These are phyloP conservation scores for Endotricha flammealis DNA, from an alignment of 2,888 invertebrate species.

Conservation along the genomic window DNA sequence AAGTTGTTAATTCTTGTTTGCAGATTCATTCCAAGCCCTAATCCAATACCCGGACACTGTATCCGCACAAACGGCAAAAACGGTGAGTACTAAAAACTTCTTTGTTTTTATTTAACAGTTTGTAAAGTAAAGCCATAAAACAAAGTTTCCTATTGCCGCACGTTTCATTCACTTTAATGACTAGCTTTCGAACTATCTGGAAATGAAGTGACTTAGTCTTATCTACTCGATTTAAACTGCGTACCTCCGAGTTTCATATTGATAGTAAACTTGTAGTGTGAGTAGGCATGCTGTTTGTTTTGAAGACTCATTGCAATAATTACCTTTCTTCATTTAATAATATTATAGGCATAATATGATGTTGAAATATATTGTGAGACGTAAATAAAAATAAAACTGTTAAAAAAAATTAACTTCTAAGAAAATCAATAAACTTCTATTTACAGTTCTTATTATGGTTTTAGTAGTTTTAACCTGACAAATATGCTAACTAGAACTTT, in stretches of 20 bases:
- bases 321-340: background rate
- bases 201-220: conserved; percentile 52
- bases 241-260: conserved; percentile 31
- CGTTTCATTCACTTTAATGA: conserved; percentile 72
- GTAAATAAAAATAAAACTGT: no score
- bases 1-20: no score
- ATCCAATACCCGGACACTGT: conserved; percentile 99
- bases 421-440: no score
- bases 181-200: conserved; percentile 59
- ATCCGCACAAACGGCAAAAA: conserved; percentile 97
- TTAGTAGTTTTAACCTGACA: no score
- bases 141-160: conserved; percentile 65
- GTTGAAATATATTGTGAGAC: no score
- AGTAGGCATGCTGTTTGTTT: conserved; percentile 4
- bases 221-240: conserved; percentile 35
- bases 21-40: conserved; percentile 98
- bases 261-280: conserved; percentile 18
- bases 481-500: no score
- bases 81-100: conserved; percentile 81
- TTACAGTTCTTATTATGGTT: no score
- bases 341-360: no score
- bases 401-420: no score
- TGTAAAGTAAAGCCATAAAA: conserved; percentile 65
- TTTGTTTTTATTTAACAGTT: conserved; percentile 69
- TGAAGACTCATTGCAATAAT: background rate